Base-by-base conservation (phyloP, 2,113 vertebrate genomes). In the Tympanuchus pallidicinctus region DNA sequence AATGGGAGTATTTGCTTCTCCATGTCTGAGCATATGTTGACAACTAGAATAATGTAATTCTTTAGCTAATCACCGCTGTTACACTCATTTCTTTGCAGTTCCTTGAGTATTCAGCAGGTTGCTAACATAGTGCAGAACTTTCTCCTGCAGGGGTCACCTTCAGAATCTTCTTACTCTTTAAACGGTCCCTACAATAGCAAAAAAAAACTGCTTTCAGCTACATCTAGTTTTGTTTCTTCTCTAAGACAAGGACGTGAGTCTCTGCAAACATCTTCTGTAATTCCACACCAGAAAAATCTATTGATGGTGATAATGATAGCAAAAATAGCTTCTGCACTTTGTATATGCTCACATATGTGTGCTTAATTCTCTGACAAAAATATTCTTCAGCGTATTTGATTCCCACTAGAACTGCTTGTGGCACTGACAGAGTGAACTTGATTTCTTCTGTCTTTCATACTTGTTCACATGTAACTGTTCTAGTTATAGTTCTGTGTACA, bases 351-450 rank as follows among this genome's bases (percentile, higher is more conserved):
- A 42, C 2, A 65, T 76, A 32, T 3, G 6, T 16, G 3, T 48
- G 25, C 8, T 80, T 80, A 36, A 5, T 45, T 48, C 59, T 14
- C 1, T 45, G 20, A 18, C 15, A 82, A 82, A 77, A 17, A 4
- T 40, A 59, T 27, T 69, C 75, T 40, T 40, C 24, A 27, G 7
- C n/a, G 5, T 42, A 22, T 72, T 69, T 91, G 20, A 36, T 7
- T 86, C 8, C 43, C 34, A 3, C 9, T 56, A 38, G 60, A 75
- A 70, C 24, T 60, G 3, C 13, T 13, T 15, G 11, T 32, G 32
- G 8, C 7, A 1, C 10, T 2, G 0, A 1, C 30, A 71, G 20
- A 59, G 4, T 54, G 43, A 85, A 36, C 15, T 15, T 28, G 10
- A 50, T 57, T 73, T 11, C 24, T 40, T 69, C 52, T 4, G 0